Evolutionary conservation across 2,888 invertebrate genomes (phyloP).

Genomic region (Polydrusus tereticollis): DNA sequence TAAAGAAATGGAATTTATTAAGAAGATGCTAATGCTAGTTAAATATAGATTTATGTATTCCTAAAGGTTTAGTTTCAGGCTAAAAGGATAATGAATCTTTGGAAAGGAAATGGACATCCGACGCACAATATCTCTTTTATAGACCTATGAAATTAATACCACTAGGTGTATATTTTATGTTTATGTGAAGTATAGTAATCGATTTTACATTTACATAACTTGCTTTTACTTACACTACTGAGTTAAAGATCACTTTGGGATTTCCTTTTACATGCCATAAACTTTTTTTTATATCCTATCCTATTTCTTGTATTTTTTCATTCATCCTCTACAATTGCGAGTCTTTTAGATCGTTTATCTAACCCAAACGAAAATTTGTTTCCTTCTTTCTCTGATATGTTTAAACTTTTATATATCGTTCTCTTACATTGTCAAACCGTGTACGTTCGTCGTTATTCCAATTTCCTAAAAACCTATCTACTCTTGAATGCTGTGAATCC

Average conservation of each 20-base stretch:
- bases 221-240: not conserved
- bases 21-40: not conserved
- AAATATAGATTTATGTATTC: not conserved
- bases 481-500: too few relatives aligned
- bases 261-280: not conserved
- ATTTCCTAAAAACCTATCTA: too few relatives aligned
- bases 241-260: not conserved
- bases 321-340: too few relatives aligned
- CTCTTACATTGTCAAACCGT: too few relatives aligned
- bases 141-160: not conserved
- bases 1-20: slow-evolving; percentile 1
- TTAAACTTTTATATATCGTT: too few relatives aligned
- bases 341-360: too few relatives aligned
- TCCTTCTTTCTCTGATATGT: too few relatives aligned
- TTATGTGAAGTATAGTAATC: too few relatives aligned
- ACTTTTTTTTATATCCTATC: not conserved
- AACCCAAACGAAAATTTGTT: too few relatives aligned
- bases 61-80: not conserved
- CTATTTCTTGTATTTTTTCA: not conserved
- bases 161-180: not conserved
- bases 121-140: not conserved
- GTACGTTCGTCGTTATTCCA: too few relatives aligned
- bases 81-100: not conserved
- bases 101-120: slow-evolving; percentile 6
- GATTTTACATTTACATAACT: not conserved